Percentiles rank a stretch among this genome's conserved stretches.
Conservation (phyloP, 2,888 invertebrate species). For the Mactromeris polynyma region DNA sequence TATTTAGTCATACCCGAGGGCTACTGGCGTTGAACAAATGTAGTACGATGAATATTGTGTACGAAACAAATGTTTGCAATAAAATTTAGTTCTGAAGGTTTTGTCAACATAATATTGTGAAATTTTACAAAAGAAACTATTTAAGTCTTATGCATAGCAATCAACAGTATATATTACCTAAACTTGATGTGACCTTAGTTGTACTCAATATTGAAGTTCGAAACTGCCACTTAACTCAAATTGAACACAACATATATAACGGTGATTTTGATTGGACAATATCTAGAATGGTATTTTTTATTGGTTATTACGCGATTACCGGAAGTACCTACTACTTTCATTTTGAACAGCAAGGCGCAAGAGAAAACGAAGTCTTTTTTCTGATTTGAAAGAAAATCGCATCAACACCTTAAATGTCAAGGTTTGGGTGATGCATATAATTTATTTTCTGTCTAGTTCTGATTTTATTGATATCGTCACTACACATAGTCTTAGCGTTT, state of each 20-base stretch:
- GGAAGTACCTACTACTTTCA: conserved; percentile 37
- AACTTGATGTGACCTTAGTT: background rate
- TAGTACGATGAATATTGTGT: background rate
- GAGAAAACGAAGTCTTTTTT: background rate
- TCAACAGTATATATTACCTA: background rate
- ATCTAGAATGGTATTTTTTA: background rate
- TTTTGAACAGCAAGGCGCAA: conserved; percentile 23
- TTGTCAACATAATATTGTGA: background rate
- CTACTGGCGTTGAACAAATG: too few species aligned
- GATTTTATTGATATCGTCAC: too few species aligned
- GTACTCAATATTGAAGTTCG: background rate
- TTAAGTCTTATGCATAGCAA: background rate
- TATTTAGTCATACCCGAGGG: too few species aligned
- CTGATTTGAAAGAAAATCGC: background rate
- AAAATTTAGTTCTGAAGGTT: background rate
- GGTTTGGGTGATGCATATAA: background rate
- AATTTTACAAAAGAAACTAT: background rate
- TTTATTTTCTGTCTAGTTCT: background rate
- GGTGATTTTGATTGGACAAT: conserved; percentile 20
- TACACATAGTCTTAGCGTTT: background rate
- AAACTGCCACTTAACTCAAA: conserved; percentile 18
- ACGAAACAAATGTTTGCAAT: background rate
- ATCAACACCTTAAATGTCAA: background rate
- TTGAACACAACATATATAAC: conserved; percentile 1
- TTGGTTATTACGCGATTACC: conserved; percentile 11